Evolutionary conservation across 64 coral and sea anemone species (phyloP), one percentile per base, ranked within the genome.

Genomic region (Catalaphyllia jardinei): DNA sequence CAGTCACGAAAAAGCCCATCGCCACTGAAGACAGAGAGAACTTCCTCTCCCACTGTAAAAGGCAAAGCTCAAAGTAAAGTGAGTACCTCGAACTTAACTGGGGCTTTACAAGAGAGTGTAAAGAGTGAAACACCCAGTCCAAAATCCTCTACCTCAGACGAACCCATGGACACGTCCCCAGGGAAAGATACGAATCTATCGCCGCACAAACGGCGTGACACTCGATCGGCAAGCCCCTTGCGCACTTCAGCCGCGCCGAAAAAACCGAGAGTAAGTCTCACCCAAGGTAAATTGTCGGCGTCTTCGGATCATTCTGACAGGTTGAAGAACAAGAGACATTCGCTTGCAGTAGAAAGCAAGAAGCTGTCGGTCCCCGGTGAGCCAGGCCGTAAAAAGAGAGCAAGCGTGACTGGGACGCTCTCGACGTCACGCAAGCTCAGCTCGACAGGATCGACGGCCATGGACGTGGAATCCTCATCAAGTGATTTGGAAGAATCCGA

Each of bases 401-500:
- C 62, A n/a, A 85, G 81, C 46, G 18, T 85, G 51, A 31, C 63
- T 5, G 81, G 81, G 33, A 49, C 81, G 12, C 63, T 85, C 29
- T 22, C 20, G 49, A 25, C 81, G 39, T 67, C 31, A 29, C 81
- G 81, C 38, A 85, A 29, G n/a, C 33, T 52, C 13, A 85, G 81
- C 81, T 49, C 38, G n/a, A 50, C 81, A n/a, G 18, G 10, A 15
- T 35, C 80, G 20, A 42, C 80, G 19, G 61, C 81, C 31, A 85
- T 85, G 63, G 81, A 85, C 27, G 31, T 85, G 22, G 81, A 85
- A 39, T 85, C 81, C 12, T 85, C 81, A 14, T 85, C 81, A 11
- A 85, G 81, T 29, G 81, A 85, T 71, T 22, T 85, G n/a, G 81
- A 85, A 24, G 81, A 85, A 1, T 71, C 81, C 27, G 62, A 85